Base-by-base conservation (phyloP, 2,797 vertebrate species). In the Echiichthys vipera region DNA sequence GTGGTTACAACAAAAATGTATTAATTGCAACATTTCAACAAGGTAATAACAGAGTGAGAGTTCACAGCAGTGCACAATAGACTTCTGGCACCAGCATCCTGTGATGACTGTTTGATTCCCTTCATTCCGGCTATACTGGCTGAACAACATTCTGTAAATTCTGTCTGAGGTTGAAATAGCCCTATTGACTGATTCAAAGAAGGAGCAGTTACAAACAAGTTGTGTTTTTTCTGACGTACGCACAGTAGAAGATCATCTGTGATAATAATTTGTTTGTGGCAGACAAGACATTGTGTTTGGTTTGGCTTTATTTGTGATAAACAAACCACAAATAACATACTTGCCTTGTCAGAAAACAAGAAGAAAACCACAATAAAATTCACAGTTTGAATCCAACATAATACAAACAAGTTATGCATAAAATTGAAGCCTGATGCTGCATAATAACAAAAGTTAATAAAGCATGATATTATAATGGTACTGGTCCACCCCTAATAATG, bases 11-110 rank as follows among this genome's bases (percentile, higher is more conserved):
- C 4, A n/a, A 22, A 37, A 47, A 65, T 17, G 4, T n/a, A 1
- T 43, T 15, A n/a, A n/a, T n/a, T n/a, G n/a, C n/a, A n/a, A n/a
- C 0, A 15, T 2, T 5, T 0, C 13, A 11, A 11, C 9, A 3
- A 20, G 5, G 0, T 22, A 30, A 5, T 5, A 1, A 24, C 5
- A 22, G 18, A 0, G 1, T 22, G 11, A 14, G 7, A 20, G 10
- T 1, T 42, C 7, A 5, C 1, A 4, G 10, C 8, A n/a, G 6
- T 1, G 10, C 2, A 3, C 50, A 17, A 9, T 3, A 14, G 15
- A 12, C 27, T 20, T 30, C 4, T 29, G 46, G 4, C 46, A 12
- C 3, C 14, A 11, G 4, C 3, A 4, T 15, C 0, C 2, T 22
- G 13, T 65, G 24, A 34, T 7, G 8, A 36, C 12, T 0, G 34